phyloP scores from a whole-genome alignment of 2,888 invertebrate genomes.

The Gasteruption jaculator region DNA sequence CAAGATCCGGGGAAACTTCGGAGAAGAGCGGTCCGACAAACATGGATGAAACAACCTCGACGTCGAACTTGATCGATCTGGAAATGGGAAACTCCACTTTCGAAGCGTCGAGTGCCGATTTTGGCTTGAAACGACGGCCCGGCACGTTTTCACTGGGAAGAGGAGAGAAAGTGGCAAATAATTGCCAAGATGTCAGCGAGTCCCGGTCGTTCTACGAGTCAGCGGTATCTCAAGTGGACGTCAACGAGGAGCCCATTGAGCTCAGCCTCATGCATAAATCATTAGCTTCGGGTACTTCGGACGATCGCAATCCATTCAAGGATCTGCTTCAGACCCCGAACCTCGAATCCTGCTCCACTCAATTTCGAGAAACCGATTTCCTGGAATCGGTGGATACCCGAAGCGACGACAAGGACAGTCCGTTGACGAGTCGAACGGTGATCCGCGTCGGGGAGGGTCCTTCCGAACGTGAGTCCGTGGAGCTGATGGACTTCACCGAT shows the following conservation, averaged over 20 bases:
- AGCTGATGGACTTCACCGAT: slow-evolving; percentile 1
- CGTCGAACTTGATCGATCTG: no score
- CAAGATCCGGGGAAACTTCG: no score
- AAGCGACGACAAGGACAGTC: slow-evolving; percentile 19
- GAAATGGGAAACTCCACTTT: not conserved
- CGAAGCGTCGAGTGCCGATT: not conserved
- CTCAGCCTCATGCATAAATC: no score
- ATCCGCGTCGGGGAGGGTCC: slow-evolving; percentile 4
- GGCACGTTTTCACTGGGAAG: slow-evolving; percentile 20
- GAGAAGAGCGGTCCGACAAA: no score
- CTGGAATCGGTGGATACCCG: no score
- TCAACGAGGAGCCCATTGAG: not conserved
- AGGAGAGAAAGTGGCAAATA: slow-evolving; percentile 4
- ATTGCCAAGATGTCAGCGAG: slow-evolving; percentile 7
- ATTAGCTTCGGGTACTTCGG: no score
- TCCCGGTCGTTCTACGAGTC: slow-evolving; percentile 14
- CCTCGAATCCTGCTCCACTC: no score
- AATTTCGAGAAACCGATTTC: no score
- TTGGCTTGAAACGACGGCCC: slow-evolving; percentile 18
- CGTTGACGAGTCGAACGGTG: slow-evolving; percentile 23
- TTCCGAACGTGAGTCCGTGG: not conserved
- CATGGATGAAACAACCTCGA: no score
- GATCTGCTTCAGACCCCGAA: no score
- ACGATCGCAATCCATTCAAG: no score
- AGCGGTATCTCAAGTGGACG: slow-evolving; percentile 12